phyloP scores from a whole-genome alignment of 2,888 invertebrate genomes.

The Danaus chrysippus region DNA sequence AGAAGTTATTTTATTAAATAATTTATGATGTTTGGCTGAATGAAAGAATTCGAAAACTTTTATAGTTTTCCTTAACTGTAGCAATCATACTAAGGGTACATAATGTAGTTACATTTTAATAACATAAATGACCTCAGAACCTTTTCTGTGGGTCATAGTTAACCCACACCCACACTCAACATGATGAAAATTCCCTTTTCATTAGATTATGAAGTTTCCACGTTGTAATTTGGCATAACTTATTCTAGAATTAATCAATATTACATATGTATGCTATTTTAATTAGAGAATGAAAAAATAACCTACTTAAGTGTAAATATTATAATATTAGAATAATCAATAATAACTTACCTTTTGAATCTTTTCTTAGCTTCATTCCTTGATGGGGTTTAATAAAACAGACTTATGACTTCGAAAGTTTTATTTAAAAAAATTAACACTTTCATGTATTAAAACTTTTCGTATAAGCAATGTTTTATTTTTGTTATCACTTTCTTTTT shows the following conservation, averaged over 20 bases:
- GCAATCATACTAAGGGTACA: too few species aligned
- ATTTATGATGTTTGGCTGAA: too few species aligned
- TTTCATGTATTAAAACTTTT: too few species aligned
- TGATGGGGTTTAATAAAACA: neutral
- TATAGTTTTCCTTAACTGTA: too few species aligned
- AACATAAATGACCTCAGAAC: neutral
- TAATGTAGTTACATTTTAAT: neutral
- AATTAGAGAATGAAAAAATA: too few species aligned
- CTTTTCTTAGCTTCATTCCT: neutral
- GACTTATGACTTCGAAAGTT: neutral
- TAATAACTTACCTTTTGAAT: constrained; percentile 1
- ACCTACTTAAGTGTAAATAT: neutral
- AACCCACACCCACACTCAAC: constrained; percentile 46
- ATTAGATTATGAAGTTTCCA: constrained; percentile 64
- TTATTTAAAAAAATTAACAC: neutral
- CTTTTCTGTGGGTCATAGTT: neutral
- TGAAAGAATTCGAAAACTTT: too few species aligned
- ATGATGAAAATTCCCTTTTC: constrained; percentile 53
- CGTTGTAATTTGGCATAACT: constrained; percentile 43
- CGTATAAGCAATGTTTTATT: too few species aligned
- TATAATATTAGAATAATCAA: neutral
- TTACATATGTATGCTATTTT: too few species aligned
- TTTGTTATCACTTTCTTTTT: too few species aligned
- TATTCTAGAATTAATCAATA: too few species aligned
- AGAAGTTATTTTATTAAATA: too few species aligned